These are phyloP conservation scores for Nemurella pictetii DNA, from an alignment of 2,888 invertebrate genomes.

Conservation along the genomic window DNA sequence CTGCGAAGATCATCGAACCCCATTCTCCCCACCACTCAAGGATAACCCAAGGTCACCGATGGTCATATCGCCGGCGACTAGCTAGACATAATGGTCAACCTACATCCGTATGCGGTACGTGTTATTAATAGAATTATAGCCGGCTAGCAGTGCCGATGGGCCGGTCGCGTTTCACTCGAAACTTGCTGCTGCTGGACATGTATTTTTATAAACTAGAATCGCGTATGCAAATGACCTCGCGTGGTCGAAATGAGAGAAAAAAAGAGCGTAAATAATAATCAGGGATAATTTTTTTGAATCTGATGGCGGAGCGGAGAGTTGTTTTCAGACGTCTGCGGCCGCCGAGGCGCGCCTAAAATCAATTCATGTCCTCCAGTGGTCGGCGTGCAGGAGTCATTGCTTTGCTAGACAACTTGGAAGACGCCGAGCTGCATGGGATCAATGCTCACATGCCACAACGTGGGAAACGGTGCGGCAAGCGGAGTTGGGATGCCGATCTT, in stretches of 20 bases:
- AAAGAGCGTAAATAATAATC: background rate
- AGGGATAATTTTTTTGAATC: background rate
- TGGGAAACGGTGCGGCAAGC: too few species aligned
- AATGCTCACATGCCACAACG: too few species aligned
- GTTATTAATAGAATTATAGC: slow-evolving; percentile 2
- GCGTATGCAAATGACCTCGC: background rate
- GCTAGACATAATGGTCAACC: background rate
- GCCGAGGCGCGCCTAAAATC: background rate
- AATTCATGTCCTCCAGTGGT: too few species aligned
- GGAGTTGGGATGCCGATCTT: too few species aligned
- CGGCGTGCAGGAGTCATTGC: too few species aligned
- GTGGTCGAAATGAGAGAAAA: background rate
- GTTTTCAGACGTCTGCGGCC: background rate
- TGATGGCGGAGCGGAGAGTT: background rate
- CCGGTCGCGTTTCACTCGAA: background rate
- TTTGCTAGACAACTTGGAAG: too few species aligned
- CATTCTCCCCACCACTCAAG: slow-evolving; percentile 7
- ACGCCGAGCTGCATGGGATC: too few species aligned
- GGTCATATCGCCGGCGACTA: background rate
- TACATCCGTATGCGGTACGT: slow-evolving; percentile 4
- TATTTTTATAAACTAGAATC: background rate
- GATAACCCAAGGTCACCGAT: slow-evolving; percentile 26
- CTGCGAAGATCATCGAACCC: background rate
- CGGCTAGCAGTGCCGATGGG: background rate
- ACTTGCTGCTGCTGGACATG: too few species aligned